These are phyloP conservation scores for Polypedilum pembai DNA, from an alignment of 1,140 invertebrate genomes.

Conservation along the genomic window DNA sequence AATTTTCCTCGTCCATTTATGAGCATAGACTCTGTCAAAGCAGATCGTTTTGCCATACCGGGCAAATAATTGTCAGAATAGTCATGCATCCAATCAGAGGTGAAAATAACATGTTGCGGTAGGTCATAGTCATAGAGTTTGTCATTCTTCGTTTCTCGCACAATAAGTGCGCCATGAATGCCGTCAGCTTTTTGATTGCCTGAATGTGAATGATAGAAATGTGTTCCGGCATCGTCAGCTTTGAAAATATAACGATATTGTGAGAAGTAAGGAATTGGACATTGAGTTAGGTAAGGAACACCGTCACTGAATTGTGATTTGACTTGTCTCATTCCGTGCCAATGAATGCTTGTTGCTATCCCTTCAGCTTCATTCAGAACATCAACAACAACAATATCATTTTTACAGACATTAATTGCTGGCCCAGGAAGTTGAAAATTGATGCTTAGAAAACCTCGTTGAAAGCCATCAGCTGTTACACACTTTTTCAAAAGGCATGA, in stretches of 20 bases:
- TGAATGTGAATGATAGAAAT: constrained; percentile 62
- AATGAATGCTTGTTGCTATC: constrained; percentile 62
- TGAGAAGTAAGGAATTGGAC: constrained; percentile 63
- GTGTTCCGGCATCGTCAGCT: constrained; percentile 57
- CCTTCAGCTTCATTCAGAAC: constrained; percentile 62
- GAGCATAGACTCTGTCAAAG: constrained; percentile 43
- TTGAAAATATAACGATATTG: constrained; percentile 68
- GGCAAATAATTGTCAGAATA: constrained; percentile 37
- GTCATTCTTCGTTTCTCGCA: constrained; percentile 38
- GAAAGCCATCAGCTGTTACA: constrained; percentile 55
- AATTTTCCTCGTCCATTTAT: constrained; percentile 50
- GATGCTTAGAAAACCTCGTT: constrained; percentile 58
- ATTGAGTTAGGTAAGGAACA: constrained; percentile 66
- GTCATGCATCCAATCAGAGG: constrained; percentile 40
- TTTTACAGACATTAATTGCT: constrained; percentile 70
- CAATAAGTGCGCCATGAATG: constrained; percentile 44
- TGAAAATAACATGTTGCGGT: constrained; percentile 40
- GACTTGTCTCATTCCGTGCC: constrained; percentile 64
- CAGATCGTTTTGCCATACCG: constrained; percentile 32
- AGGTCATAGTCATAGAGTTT: constrained; percentile 42
- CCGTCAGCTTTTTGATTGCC: constrained; percentile 46
- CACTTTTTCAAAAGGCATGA: constrained; percentile 54
- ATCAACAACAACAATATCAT: constrained; percentile 71
- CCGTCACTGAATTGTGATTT: constrained; percentile 75
- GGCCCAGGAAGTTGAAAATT: constrained; percentile 74